These are phyloP conservation scores for Drosophila malerkotliana DNA, from an alignment of 1,140 invertebrate genomes.

Conservation along the genomic window DNA sequence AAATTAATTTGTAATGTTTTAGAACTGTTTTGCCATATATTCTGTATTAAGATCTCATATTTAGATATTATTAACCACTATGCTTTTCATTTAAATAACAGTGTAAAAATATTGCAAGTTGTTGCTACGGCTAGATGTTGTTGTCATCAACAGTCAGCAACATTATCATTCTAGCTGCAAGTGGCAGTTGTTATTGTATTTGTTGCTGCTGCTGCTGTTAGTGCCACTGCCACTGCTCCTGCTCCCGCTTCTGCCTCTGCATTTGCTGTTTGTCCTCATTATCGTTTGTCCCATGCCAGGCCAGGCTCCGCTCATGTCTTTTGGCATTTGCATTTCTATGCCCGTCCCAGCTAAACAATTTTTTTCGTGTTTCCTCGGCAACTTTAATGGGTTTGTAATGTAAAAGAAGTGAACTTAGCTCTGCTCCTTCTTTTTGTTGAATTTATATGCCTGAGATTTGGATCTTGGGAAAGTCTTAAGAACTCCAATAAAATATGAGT, in stretches of 20 bases:
- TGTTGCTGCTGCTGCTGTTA: conserved; percentile 34
- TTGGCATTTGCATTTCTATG: conserved; percentile 68
- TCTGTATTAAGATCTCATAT: no score
- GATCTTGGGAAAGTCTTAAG: conserved; percentile 34
- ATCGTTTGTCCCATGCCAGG: conserved; percentile 68
- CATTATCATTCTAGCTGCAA: conserved; percentile 1
- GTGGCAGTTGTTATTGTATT: conserved; percentile 63
- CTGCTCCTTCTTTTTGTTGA: conserved; percentile 7
- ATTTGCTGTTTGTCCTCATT: conserved; percentile 75
- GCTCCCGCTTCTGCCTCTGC: conserved; percentile 11
- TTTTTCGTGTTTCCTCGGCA: conserved; percentile 57
- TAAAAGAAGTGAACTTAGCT: conserved; percentile 47
- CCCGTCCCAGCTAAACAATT: conserved; percentile 17
- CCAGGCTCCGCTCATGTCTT: conserved; percentile 60
- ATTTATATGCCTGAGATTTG: conserved; percentile 34
- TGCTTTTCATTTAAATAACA: not conserved
- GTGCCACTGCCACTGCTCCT: not conserved
- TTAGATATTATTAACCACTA: no score
- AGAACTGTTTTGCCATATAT: no score
- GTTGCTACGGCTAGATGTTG: conserved; percentile 36
- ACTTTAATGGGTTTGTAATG: conserved; percentile 77
- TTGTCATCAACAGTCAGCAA: conserved; percentile 50
- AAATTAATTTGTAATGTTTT: not conserved
- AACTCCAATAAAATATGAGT: conserved; percentile 36
- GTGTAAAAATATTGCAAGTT: conserved; percentile 22